Evolutionary conservation across 2,113 vertebrate species (phyloP), one percentile per base, ranked within the genome.

Genomic region (Nyctereutes procyonoides): DNA sequence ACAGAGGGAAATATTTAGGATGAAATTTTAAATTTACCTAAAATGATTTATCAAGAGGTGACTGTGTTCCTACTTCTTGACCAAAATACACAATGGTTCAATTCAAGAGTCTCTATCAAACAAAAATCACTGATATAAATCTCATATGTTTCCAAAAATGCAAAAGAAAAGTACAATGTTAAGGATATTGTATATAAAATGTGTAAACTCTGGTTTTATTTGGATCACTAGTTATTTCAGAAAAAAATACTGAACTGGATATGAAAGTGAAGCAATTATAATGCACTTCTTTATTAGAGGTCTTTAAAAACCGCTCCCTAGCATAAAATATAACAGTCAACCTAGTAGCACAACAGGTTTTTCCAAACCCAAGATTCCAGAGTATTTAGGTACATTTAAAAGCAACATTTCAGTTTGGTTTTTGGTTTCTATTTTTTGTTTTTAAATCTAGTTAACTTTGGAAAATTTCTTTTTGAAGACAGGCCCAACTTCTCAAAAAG

Each of bases 101-200:
- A 95, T 73, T 96, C 7, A 82, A 95, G 58, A 83, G 17, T 89
- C 93, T 95, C n/a, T 89, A 87, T 38, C 11, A 96, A 91, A 88
- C 10, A 69, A 60, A 96, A 95, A 83, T 82, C 53, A 86, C 0
- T 76, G 19, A 53, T 35, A 88, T 8, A n/a, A 58, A 88, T 71
- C 17, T 76, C 51, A 62, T 8, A 93, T 76, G 24, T 79, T 83
- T 88, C 28, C 84, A 93, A 55, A 5, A 97, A 77, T 63, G 26
- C 15, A 79, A 88, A 93, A 88, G 92, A 90, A 83, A 62, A n/a
- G 28, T 88, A 58, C 4, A 35, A 62, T 82, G 43, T 93, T 82
- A 76, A 90, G 32, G 20, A 55, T 95, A 83, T 89, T 90, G 1
- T 74, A 91, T 15, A 38, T 80, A 88, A 95, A 94, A 82, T 79